Base-by-base conservation (phyloP, 2,113 vertebrate genomes). In the Neomonachus schauinslandi region DNA sequence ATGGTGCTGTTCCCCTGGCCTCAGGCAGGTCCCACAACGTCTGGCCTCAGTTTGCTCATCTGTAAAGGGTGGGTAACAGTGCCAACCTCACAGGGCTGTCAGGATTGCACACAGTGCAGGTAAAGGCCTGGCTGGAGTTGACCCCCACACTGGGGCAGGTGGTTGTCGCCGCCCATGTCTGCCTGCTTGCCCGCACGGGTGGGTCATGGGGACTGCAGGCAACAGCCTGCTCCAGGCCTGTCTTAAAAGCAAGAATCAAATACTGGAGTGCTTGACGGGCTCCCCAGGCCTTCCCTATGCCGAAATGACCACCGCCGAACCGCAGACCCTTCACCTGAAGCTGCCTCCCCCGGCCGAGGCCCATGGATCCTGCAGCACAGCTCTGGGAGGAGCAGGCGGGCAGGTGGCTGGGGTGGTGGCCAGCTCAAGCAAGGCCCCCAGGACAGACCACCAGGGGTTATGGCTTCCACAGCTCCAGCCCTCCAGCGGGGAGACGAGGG, bases 361-460 rank as follows among this genome's bases (percentile, higher is more conserved):
- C 49, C 89, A 51, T 10, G 7, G 49, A 36, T 28, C 49, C 10
- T 4, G 15, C 33, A 12, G 22, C 65, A 28, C 11, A 1, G 49
- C 33, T 49, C 57, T 3, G 22, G 28, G 15, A 31, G 31, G 59
- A 49, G 59, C n/a, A 22, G 12, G 12, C 16, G 49, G 59, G 28
- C 80, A 16, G 4, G 7, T 0, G 7, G 80, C 39, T 0, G 0
- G 7, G 57, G 59, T 0, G 26, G 71, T 42, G 55, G 8, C 24
- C 61, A 15, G 61, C 36, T 24, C 16, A 12, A 7, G 36, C 42
- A 13, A 8, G 22, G 67, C n/a, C 12, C 49, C 72, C 2, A 0
- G 81, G 59, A 39, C 22, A 22, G 11, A 36, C 31, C 8, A 1
- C 18, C 51, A 57, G 59, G 31, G 24, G 9, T 51, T 53, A 18